Conservation (phyloP, 2,888 invertebrate species). For the Hypselothyrea guttata region DNA sequence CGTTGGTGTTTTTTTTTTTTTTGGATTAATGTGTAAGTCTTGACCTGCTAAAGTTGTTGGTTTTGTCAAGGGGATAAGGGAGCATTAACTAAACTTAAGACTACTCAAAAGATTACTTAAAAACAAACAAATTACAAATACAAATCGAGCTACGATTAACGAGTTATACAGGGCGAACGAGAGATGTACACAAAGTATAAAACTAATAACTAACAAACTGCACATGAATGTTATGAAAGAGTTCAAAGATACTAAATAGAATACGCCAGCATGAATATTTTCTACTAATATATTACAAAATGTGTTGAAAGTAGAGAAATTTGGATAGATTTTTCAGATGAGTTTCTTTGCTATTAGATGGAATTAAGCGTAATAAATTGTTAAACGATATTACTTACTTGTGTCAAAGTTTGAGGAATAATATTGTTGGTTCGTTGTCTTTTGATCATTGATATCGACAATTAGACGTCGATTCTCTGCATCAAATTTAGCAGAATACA, state of each 20-base stretch:
- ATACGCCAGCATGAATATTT: conserved; percentile 41
- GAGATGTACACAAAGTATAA: conserved; percentile 32
- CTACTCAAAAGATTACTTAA: conserved; percentile 48
- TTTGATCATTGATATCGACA: conserved; percentile 87
- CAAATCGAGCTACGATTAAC: conserved; percentile 45
- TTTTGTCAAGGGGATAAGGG: conserved; percentile 15
- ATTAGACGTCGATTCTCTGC: conserved; percentile 85
- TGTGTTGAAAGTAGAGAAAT: conserved; percentile 28
- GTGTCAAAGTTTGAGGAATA: conserved; percentile 89
- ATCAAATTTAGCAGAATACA: conserved; percentile 78
- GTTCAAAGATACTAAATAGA: conserved; percentile 29
- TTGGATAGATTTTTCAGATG: conserved; percentile 27
- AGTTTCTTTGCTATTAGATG: conserved; percentile 22
- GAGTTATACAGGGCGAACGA: conserved; percentile 37
- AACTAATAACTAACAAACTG: conserved; percentile 42
- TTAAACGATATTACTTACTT: conserved; percentile 84
- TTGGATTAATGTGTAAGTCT: conserved; percentile 62
- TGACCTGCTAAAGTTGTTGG: conserved; percentile 32
- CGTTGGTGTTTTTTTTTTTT: too few relatives aligned
- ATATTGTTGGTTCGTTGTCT: conserved; percentile 88
- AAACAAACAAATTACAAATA: conserved; percentile 54
- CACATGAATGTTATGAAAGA: conserved; percentile 45
- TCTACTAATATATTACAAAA: conserved; percentile 60
- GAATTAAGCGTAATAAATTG: conserved; percentile 48
- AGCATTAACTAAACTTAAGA: conserved; percentile 41